A percentile compares a stretch with the other conserved stretches of the same genome.
Evolutionary conservation across 2,113 vertebrate genomes (phyloP).

Genomic region (Entelurus aequoreus): DNA sequence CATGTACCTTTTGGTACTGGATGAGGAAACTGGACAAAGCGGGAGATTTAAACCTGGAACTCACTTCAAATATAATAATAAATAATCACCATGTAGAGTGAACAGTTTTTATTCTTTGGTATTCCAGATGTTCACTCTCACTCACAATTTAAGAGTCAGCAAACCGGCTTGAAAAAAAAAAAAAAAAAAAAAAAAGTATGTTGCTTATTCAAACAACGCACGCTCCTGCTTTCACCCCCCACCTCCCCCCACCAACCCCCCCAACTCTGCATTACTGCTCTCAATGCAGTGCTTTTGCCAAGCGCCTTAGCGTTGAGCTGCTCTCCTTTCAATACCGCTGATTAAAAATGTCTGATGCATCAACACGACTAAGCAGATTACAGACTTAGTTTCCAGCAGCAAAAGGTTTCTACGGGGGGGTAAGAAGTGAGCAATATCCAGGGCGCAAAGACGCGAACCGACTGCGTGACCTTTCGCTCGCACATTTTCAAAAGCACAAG

Average conservation of each 20-base stretch:
- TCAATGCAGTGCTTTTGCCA: slow-evolving; percentile 54
- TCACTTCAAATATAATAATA: too few species aligned
- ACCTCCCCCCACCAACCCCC: not conserved
- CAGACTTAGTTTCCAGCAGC: slow-evolving; percentile 66
- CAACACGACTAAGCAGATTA: slow-evolving; percentile 73
- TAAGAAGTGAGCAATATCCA: slow-evolving; percentile 47
- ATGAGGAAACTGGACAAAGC: too few species aligned
- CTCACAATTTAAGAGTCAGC: slow-evolving; percentile 1
- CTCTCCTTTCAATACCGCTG: slow-evolving; percentile 67
- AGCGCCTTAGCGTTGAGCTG: slow-evolving; percentile 64
- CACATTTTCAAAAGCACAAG: slow-evolving; percentile 27
- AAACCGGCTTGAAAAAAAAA: not conserved
- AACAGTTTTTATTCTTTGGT: not conserved
- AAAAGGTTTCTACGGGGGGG: slow-evolving; percentile 54
- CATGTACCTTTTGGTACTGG: too few species aligned
- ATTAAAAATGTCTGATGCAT: slow-evolving; percentile 73
- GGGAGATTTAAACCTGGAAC: too few species aligned
- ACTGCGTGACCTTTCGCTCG: slow-evolving; percentile 18
- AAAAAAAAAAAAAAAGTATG: not conserved
- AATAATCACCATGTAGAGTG: not conserved
- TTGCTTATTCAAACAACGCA: slow-evolving; percentile 10
- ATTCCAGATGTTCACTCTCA: not conserved
- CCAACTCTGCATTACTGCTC: slow-evolving; percentile 17
- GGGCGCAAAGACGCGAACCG: slow-evolving; percentile 24
- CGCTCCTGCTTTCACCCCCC: slow-evolving; percentile 16